phyloP scores from a whole-genome alignment of 2,888 invertebrate genomes.

The Heliconius hortense region DNA sequence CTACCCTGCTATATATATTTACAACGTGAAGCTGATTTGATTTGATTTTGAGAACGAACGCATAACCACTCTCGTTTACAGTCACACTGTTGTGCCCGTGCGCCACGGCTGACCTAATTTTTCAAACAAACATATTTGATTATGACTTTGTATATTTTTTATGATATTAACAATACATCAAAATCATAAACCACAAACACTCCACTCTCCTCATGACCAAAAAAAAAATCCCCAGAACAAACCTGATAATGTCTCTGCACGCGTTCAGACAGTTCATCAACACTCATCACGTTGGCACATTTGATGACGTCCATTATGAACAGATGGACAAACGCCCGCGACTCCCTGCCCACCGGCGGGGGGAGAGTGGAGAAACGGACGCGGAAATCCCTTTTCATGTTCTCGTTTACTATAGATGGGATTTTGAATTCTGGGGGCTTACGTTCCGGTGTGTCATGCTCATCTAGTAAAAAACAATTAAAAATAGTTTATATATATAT shows the following conservation, averaged over 20 bases:
- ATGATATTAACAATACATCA: not conserved
- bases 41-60: too few species aligned
- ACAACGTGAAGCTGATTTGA: too few species aligned
- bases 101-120: too few species aligned
- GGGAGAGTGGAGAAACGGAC: constrained; percentile 67
- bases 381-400: constrained; percentile 74
- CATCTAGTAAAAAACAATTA: constrained; percentile 53
- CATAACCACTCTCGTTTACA: too few species aligned
- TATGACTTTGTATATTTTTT: not conserved
- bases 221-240: constrained; percentile 4
- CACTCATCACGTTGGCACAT: constrained; percentile 82
- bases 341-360: constrained; percentile 80
- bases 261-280: constrained; percentile 94
- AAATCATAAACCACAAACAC: not conserved
- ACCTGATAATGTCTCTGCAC: constrained; percentile 95
- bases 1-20: too few species aligned
- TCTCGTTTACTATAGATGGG: constrained; percentile 64
- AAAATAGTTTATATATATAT: not conserved
- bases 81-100: too few species aligned
- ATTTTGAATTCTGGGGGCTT: constrained; percentile 67
- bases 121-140: too few species aligned
- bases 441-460: constrained; percentile 61
- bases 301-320: constrained; percentile 85
- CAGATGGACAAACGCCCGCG: constrained; percentile 85
- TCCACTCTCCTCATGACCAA: not conserved